These are phyloP conservation scores for Axinella damicornis DNA, from an alignment of 37 sponge, comb jelly and placozoan genomes.

Conservation along the genomic window DNA sequence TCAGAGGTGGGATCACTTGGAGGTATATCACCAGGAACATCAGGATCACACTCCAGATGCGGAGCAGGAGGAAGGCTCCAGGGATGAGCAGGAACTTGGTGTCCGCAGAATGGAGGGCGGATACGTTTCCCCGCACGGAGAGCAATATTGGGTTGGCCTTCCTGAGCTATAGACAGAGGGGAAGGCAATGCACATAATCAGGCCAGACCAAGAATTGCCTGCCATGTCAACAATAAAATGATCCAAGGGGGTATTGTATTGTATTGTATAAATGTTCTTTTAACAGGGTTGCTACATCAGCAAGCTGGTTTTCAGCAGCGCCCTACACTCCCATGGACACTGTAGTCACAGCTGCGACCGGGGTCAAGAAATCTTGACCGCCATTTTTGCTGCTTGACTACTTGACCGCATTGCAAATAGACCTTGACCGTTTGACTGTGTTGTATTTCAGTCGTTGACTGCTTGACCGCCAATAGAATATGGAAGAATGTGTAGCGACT, in stretches of 20 bases:
- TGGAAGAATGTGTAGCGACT: too few species aligned
- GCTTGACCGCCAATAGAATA: too few species aligned
- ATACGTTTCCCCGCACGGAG: neutral
- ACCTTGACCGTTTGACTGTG: too few species aligned
- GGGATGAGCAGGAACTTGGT: conserved; percentile 73
- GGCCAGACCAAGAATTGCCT: conserved; percentile 22
- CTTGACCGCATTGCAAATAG: too few species aligned
- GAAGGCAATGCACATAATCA: neutral
- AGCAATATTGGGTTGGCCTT: conserved; percentile 6
- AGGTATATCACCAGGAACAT: conserved; percentile 38
- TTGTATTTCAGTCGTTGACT: too few species aligned
- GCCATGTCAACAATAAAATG: neutral
- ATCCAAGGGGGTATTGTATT: neutral
- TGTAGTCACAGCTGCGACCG: too few species aligned
- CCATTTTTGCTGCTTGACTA: too few species aligned
- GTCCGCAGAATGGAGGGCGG: conserved; percentile 41
- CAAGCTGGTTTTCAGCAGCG: too few species aligned
- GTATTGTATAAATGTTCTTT: too few species aligned
- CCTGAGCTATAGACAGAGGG: neutral
- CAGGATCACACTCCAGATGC: conserved; percentile 47
- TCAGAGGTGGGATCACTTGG: neutral
- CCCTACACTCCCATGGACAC: too few species aligned
- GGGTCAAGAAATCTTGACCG: too few species aligned
- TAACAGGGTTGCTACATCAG: too few species aligned
- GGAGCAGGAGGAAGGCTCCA: conserved; percentile 53